Base-by-base conservation (phyloP, 2,888 invertebrate genomes). In the Cyclophora punctaria region DNA sequence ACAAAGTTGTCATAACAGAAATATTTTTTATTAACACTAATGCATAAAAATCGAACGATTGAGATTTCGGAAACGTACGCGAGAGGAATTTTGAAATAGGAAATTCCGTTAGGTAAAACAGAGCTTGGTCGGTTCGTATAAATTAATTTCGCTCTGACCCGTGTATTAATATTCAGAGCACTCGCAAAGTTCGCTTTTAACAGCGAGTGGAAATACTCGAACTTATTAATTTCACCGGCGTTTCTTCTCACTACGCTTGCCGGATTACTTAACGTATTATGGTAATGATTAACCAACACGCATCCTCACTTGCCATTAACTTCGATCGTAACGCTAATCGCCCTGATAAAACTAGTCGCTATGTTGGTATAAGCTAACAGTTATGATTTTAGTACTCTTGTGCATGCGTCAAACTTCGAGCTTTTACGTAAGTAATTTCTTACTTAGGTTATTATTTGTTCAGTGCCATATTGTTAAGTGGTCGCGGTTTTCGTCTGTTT, bases 91-190 rank as follows among this genome's bases (percentile, higher is more conserved):
- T 76, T 67, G 71, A 79, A 80, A 82, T 78, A 76, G 76, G 76
- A 77, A 78, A 79, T 78, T 76, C 67, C 70, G 67, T 51, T 54
- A 53, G 53, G 69, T 76, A 73, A 77, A 80, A 78, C 78, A 78
- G 76, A 76, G 75, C 72, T 76, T 75, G 74, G 74, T 74, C 68
- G 78, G 78, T 76, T 76, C 71, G 81, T 78, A 82, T 82, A 84
- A 85, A 84, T 85, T 85, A 84, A 84, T 85, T 82, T 81, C 66
- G 68, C 67, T 68, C 80, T 80, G 83, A 80, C 81, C 80, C 77
- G 78, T 72, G 75, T 82, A 82, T 86, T 86, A 84, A 85, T 84
- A 86, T 85, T 86, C 84, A 82, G 81, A 76, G 78, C 86, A 80
- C 83, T 84, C 80, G 68, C 80, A 74, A 83, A 83, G 78, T 84